Evolutionary conservation across 1,140 invertebrate genomes (phyloP).

Genomic region (Delia radicum): DNA sequence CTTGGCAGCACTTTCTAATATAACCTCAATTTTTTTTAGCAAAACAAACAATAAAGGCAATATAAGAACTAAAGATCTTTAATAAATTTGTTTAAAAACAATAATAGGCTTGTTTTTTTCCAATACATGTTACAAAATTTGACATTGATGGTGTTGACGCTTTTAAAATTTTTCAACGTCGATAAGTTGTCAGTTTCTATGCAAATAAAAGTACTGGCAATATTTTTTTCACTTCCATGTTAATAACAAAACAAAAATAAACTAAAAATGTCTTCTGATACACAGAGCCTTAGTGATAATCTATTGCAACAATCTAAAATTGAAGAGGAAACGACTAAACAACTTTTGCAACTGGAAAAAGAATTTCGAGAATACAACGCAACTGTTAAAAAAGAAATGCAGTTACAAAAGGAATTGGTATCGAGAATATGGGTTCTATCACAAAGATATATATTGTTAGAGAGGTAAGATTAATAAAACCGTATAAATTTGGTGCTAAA

Average conservation of each 20-base stretch:
- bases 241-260: not conserved
- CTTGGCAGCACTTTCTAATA: not conserved
- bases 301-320: not conserved
- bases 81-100: no score
- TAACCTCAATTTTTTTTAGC: not conserved
- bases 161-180: no score
- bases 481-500: not conserved
- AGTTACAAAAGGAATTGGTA: slow-evolving; percentile 20
- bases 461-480: not conserved
- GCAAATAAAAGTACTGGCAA: not conserved
- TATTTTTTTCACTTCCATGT: not conserved
- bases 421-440: slow-evolving; percentile 26
- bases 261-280: not conserved
- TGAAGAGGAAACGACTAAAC: slow-evolving; percentile 13
- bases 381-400: slow-evolving; percentile 13
- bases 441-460: slow-evolving; percentile 26
- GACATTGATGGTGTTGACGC: no score
- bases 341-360: slow-evolving; percentile 21
- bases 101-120: no score
- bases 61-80: no score
- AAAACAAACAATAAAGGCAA: not conserved
- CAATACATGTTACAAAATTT: no score
- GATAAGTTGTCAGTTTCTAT: no score
- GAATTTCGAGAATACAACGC: slow-evolving; percentile 15
- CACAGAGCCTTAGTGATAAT: not conserved